Conservation (phyloP, 2,113 vertebrate genomes). For the Cervus canadensis region DNA sequence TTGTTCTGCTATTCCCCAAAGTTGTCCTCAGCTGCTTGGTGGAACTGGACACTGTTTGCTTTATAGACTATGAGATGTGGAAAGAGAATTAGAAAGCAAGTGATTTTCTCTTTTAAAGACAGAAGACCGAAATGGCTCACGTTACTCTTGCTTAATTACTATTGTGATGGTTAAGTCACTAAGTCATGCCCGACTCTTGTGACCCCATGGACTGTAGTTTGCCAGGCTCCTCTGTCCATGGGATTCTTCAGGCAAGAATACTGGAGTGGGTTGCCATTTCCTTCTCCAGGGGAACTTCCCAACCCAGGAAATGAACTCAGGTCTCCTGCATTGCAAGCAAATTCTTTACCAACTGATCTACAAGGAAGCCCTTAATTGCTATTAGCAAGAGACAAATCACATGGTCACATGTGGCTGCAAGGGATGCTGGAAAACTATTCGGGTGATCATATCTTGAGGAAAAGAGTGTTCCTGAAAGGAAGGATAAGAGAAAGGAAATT, state of each 20-base stretch:
- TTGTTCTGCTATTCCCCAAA: background rate
- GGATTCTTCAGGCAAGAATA: background rate
- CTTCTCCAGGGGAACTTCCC: background rate
- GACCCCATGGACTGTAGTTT: rapidly evolving
- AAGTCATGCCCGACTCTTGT: background rate
- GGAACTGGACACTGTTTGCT: background rate
- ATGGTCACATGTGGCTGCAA: background rate
- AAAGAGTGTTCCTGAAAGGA: background rate
- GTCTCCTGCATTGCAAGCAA: background rate
- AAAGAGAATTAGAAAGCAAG: background rate
- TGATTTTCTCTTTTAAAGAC: background rate
- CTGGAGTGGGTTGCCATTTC: background rate
- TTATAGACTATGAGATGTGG: background rate
- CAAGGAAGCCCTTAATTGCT: background rate
- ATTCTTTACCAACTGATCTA: background rate
- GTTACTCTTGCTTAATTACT: background rate
- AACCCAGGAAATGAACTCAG: background rate
- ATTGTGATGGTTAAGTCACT: background rate
- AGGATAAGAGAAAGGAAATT: background rate
- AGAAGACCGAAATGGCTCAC: background rate
- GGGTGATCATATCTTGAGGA: background rate
- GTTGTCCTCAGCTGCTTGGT: background rate
- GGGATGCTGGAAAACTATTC: background rate
- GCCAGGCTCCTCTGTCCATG: background rate
- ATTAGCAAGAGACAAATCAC: background rate